A percentile compares a stretch with the other conserved stretches of the same genome.
Evolutionary conservation across 1,140 invertebrate species (phyloP).

Genomic region (Meloidogyne chitwoodi): DNA sequence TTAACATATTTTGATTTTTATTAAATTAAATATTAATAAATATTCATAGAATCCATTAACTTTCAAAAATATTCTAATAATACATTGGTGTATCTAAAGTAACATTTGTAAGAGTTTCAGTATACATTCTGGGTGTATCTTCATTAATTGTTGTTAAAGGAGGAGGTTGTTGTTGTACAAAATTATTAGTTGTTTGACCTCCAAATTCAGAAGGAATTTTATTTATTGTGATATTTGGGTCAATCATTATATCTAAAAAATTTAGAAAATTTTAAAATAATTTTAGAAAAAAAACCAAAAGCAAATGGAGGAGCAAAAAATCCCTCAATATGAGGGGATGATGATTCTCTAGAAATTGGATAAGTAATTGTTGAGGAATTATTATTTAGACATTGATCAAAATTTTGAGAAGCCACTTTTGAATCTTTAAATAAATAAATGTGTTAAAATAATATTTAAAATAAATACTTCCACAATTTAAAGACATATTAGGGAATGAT

Average conservation of each 20-base stretch:
- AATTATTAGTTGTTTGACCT: background rate
- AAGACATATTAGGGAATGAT: background rate
- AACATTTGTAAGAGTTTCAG: background rate
- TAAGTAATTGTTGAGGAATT: background rate
- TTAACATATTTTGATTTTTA: too few relatives aligned
- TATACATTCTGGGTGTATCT: constrained; percentile 15
- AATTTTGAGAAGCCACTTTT: background rate
- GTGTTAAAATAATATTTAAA: background rate
- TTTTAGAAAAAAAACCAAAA: background rate
- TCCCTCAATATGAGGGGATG: background rate
- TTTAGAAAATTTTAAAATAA: background rate
- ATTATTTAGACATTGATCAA: background rate
- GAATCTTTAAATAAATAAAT: background rate
- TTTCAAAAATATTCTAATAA: background rate
- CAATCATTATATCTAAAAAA: constrained; percentile 2
- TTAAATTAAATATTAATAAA: too few relatives aligned
- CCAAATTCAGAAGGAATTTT: background rate
- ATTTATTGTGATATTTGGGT: background rate
- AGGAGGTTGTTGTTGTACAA: background rate
- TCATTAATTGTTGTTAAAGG: constrained; percentile 17
- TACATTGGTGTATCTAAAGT: background rate
- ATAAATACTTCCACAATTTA: background rate
- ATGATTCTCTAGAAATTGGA: background rate
- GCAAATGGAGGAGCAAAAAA: constrained; percentile 24
- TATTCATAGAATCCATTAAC: too few relatives aligned